Evolutionary conservation across 1,140 invertebrate genomes (phyloP), one percentile per base, ranked within the genome.

Genomic region (Drosophila asahinai): DNA sequence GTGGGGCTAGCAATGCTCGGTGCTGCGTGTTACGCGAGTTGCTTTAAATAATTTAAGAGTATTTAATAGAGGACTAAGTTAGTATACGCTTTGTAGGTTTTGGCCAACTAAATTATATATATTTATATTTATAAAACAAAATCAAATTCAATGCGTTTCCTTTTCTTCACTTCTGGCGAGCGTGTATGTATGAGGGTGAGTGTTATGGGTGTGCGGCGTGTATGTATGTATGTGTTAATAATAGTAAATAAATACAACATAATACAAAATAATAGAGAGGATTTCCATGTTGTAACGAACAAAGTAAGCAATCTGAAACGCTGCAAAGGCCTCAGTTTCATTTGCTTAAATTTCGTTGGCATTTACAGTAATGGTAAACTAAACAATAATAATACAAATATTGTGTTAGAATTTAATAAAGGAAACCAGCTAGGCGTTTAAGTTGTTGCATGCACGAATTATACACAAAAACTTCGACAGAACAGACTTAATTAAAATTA

Each of bases 41-140:
- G 67, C 55, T 36, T 77, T 86, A 80, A 90, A 90, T 90, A 90
- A 90, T 90, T 90, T 86, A 90, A 84, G 86, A 90, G 86, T 90
- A 90, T 90, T 90, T 49, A 90, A 90, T 82, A 90, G 65, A 82
- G 72, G 55, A 86, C 81, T 90, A 90, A 87, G 86, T 90, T 80
- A 80, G 79, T 90, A 90, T 90, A 90, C 82, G 86, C 75, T 60
- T 79, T 68, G 66, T 86, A 81, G 81, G 70, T 84, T 90, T 55
- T 80, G 83, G 83, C 83, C 68, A 86, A 80, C 58, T 79, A 82
- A 49, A 86, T 71, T 82, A 84, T 84, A 80, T 68, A 83, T 73
- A 77, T 86, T 81, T 68, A 83, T 73, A 77, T 86, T 81, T 81
- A 83, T 86, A 80, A 86, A 86, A 84, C 80, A 86, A 80, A 84